Conservation (phyloP, 1,140 invertebrate species). For the Conus betulinus region DNA sequence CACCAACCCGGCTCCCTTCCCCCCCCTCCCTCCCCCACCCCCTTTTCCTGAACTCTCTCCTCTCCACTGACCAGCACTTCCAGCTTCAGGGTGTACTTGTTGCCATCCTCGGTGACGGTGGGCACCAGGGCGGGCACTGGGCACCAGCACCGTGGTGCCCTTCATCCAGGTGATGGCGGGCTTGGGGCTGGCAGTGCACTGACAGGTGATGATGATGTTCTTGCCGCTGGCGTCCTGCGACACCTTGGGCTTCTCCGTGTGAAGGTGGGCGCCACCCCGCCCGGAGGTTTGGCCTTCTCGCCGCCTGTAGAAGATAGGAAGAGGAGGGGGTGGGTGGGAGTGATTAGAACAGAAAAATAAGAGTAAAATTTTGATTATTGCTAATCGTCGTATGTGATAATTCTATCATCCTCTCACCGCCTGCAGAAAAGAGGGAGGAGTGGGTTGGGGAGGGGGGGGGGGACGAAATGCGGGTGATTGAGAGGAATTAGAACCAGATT, state of each 20-base stretch:
- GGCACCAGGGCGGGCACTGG: conserved; percentile 55
- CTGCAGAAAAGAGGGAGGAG: too few relatives aligned
- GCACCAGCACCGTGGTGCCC: conserved; percentile 83
- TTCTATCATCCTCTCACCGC: too few relatives aligned
- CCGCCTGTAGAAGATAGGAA: conserved; percentile 36
- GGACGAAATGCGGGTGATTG: too few relatives aligned
- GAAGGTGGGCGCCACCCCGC: conserved; percentile 95
- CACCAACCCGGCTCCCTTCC: too few relatives aligned
- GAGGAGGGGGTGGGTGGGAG: not conserved
- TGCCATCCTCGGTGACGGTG: conserved; percentile 51
- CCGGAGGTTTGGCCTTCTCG: conserved; percentile 69
- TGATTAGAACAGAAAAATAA: too few relatives aligned
- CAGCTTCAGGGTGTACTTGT: conserved; percentile 60
- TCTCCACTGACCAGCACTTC: conserved; percentile 63
- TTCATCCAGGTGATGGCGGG: conserved; percentile 94
- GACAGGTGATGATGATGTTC: conserved; percentile 92
- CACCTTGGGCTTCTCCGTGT: conserved; percentile 95
- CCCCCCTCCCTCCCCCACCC: not conserved
- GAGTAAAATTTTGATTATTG: too few relatives aligned
- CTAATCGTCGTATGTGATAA: too few relatives aligned
- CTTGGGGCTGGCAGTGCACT: conserved; percentile 95
- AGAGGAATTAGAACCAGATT: too few relatives aligned
- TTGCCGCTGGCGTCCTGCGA: conserved; percentile 86
- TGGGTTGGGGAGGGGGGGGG: too few relatives aligned
- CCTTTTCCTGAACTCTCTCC: not conserved